Base-by-base conservation (phyloP, 2,113 vertebrate species). In the Chaetops frenatus region DNA sequence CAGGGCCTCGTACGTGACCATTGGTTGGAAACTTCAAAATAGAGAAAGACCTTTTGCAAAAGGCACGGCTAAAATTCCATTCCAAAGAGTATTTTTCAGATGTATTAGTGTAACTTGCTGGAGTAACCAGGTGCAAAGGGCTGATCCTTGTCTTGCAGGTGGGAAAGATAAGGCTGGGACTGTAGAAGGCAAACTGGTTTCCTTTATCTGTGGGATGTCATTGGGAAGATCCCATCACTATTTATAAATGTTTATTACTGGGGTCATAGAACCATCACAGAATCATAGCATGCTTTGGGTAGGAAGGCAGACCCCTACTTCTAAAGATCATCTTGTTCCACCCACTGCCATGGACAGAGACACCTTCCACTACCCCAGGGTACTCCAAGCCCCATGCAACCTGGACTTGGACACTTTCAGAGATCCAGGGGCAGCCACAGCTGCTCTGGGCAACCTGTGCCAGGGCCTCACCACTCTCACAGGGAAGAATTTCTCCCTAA, bases 1-100 rank as follows among this genome's bases (percentile, higher is more conserved):
- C 66, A n/a, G n/a, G 22, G 25, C 36, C 67, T 58, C 0, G 0
- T 31, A 35, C 0, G 0, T 31, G n/a, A 65, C 33, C 1, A 0
- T 27, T 38, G 45, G 5, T 23, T 5, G 8, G 45, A 60, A 88
- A 86, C 23, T 64, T 61, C 1, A 6, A 66, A 62, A 61, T 7
- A 45, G 88, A 72, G 27, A 40, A 64, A 53, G 15, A 38, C 45
- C n/a, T 79, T 71, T 60, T 51, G 53, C 65, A 76, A 89, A 71
- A 40, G 28, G 17, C 24, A 25, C 4, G 33, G 40, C 61, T 81
- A 60, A 45, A 54, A 87, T 62, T 64, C 76, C 7, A 35, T 56
- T 48, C 27, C 24, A 44, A 62, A 50, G 31, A 42, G 12, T 48
- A 20, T 48, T 87, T 95, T 48, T 87, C 70, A 36, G 45, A 42